phyloP scores from a whole-genome alignment of 1,140 invertebrate species.

The Goniozus legneri region DNA sequence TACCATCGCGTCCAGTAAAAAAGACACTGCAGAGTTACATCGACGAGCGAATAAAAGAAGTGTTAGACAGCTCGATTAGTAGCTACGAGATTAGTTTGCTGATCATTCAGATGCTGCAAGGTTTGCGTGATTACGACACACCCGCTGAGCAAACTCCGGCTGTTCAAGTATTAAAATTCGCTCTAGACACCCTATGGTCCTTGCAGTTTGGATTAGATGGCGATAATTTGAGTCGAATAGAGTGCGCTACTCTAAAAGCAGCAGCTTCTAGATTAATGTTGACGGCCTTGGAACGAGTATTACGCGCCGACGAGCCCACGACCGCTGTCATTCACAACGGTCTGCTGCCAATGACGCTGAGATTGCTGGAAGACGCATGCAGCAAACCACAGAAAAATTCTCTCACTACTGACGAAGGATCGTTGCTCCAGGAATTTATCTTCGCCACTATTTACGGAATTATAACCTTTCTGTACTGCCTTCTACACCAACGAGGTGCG shows the following conservation, averaged over 20 bases:
- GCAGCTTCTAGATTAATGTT: slow-evolving; percentile 60
- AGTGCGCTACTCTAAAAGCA: slow-evolving; percentile 55
- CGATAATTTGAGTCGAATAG: slow-evolving; percentile 25
- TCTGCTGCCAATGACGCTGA: slow-evolving; percentile 60
- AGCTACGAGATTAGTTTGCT: slow-evolving; percentile 59
- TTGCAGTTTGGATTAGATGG: slow-evolving; percentile 57
- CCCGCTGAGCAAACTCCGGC: slow-evolving; percentile 58
- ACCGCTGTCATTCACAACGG: slow-evolving; percentile 62
- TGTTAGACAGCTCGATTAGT: slow-evolving; percentile 56
- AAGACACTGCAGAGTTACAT: slow-evolving; percentile 55
- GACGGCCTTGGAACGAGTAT: slow-evolving; percentile 57
- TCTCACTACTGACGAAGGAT: slow-evolving; percentile 37
- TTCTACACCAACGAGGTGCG: slow-evolving; percentile 58
- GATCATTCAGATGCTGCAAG: slow-evolving; percentile 59
- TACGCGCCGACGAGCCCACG: slow-evolving; percentile 58
- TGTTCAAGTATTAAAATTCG: slow-evolving; percentile 61
- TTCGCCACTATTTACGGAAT: slow-evolving; percentile 61
- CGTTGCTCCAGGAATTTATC: slow-evolving; percentile 59
- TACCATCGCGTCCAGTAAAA: slow-evolving; percentile 32
- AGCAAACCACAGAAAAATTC: slow-evolving; percentile 26
- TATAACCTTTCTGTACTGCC: slow-evolving; percentile 59
- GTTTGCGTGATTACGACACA: slow-evolving; percentile 58
- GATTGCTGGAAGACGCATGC: slow-evolving; percentile 59
- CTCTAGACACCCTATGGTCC: slow-evolving; percentile 59
- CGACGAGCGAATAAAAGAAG: slow-evolving; percentile 54